A percentile compares a stretch with the other conserved stretches of the same genome.
Conservation (phyloP, 2,797 vertebrate species). For the Halcyon smyrnensis region DNA sequence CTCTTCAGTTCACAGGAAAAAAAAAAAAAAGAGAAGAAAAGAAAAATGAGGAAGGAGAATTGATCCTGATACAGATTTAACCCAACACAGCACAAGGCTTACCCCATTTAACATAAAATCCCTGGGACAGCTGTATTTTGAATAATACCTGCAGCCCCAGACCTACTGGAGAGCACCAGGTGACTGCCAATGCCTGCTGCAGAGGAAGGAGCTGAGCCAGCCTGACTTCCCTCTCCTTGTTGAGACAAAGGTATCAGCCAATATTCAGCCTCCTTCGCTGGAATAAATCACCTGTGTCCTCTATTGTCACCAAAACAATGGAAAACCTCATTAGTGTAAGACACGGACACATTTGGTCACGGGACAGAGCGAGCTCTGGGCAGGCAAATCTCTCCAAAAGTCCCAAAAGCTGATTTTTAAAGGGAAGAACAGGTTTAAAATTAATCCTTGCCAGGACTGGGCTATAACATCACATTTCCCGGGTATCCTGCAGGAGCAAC, state of each 20-base stretch:
- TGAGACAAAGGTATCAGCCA: fast-evolving
- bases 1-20: background rate
- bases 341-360: fast-evolving
- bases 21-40: too few relatives aligned
- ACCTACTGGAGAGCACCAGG: too few relatives aligned
- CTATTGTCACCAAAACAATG: background rate
- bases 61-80: background rate
- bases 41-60: background rate
- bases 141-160: background rate
- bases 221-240: fast-evolving
- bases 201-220: background rate
- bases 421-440: background rate
- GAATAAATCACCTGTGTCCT: background rate
- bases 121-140: fast-evolving
- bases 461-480: fast-evolving
- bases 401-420: background rate
- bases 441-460: background rate
- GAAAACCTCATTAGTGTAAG: background rate
- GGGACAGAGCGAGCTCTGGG: background rate
- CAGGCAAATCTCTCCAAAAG: background rate
- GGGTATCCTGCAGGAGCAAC: background rate
- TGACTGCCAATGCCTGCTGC: background rate
- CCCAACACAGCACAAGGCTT: background rate
- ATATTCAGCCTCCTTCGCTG: background rate
- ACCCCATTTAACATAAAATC: background rate